These are phyloP conservation scores for Chaetoderma sp. DNA, from an alignment of 2,888 invertebrate species.

Conservation along the genomic window DNA sequence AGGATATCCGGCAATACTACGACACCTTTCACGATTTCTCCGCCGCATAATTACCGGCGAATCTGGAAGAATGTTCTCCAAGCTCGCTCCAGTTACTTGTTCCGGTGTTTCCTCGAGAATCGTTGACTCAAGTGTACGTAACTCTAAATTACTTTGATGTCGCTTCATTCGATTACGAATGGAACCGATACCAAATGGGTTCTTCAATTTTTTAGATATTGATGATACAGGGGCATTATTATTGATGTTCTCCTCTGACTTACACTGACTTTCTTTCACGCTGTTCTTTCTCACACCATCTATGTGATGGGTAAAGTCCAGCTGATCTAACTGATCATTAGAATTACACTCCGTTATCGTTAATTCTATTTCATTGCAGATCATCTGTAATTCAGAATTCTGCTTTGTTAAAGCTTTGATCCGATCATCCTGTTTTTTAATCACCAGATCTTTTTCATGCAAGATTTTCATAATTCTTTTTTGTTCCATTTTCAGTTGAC, in stretches of 20 bases:
- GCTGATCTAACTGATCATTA: constrained; percentile 9
- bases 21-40: constrained; percentile 22
- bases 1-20: constrained; percentile 34
- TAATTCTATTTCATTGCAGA: constrained; percentile 49
- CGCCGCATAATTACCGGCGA: no score
- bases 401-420: constrained; percentile 46
- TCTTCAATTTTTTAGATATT: not conserved
- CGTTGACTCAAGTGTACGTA: constrained; percentile 9
- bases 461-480: constrained; percentile 41
- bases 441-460: constrained; percentile 45
- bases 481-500: constrained; percentile 50
- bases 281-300: not conserved
- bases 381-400: constrained; percentile 47
- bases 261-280: not conserved
- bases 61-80: constrained; percentile 48
- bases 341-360: no score
- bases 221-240: not conserved
- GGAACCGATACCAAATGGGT: constrained; percentile 31
- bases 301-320: not conserved
- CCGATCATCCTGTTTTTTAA: constrained; percentile 43
- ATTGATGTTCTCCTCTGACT: not conserved
- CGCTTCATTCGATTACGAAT: constrained; percentile 51
- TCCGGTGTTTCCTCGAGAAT: constrained; percentile 3
- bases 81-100: constrained; percentile 36
- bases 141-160: constrained; percentile 56